Evolutionary conservation across 2,113 vertebrate species (phyloP), one percentile per base, ranked within the genome.

Genomic region (Rhinopomastus cyanomelas): DNA sequence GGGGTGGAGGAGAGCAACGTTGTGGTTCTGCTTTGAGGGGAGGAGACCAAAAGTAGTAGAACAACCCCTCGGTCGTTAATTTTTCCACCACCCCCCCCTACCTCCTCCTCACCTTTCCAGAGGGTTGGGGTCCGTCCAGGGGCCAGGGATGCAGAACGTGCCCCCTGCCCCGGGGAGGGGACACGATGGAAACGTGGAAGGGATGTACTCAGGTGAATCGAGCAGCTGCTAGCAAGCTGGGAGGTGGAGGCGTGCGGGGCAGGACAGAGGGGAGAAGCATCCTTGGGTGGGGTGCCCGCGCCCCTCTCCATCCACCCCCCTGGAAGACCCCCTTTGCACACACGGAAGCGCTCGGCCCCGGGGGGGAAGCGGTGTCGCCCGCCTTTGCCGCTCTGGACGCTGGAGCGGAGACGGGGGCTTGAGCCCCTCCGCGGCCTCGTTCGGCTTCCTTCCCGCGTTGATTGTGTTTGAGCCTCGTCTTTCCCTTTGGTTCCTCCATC

Each of bases 191-290:
- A 78, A 52, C 92, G 90, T 68, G 22, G 87, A 61, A 85, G 86
- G 68, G 88, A 49, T 95, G 94, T 93, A 84, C 97, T 98, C 97
- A 97, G 97, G 96, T 96, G 95, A 93, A 78, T 73, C 46, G 88
- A 62, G 73, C 60, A 89, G 92, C 85, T 94, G 29, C 65, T 42
- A 23, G 32, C 66, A 76, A 85, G 55, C 74, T 85, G 69, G 76
- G 9, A 68, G 85, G 39, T 32, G 87, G 92, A 42, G 66, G 39
- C 6, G 75, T 29, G 39, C 39, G 87, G 87, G 69, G 69, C 87
- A 60, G 88, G 88, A 42, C 6, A 36, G 90, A 77, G 85, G 95
- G 90, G 90, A 92, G n/a, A n/a, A n/a, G n/a, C n/a, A n/a, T n/a
- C n/a, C n/a, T n/a, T n/a, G n/a, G n/a, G n/a, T n/a, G n/a, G n/a